Base-by-base conservation (phyloP, 2,113 vertebrate species). In the Semnornis frantzii region DNA sequence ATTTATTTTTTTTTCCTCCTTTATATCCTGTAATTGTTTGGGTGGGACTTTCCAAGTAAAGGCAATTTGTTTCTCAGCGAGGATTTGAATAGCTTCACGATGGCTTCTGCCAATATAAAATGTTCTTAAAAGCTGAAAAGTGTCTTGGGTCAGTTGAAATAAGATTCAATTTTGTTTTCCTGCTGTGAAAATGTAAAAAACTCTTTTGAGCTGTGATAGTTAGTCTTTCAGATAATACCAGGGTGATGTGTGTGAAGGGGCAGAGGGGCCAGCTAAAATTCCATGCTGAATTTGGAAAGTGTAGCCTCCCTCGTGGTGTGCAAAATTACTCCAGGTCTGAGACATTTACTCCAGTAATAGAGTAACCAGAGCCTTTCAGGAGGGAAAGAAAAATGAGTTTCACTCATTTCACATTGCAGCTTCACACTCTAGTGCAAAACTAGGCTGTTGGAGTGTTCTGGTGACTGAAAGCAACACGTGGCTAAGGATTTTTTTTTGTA, bases 81-180 rank as follows among this genome's bases (percentile, higher is more conserved):
- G 84, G 18, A 39, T 55, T 71, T 90, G 1, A 79, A 17, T 64
- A 52, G 42, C 16, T 91, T 85, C 10, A 5, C 55, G 13, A 42
- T 5, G 3, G 3, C 19, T 80, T 89, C 69, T 82, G 34, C 74
- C 78, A 89, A 85, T 79, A 73, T 62, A 78, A 58, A 86, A n/a
- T 20, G 39, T 69, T 58, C 19, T 77, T 87, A 82, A 70, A 85
- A 93, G 37, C 37, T 85, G 30, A 57, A 52, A 39, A 85, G 11
- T 39, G 16, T 72, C n/a, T 85, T 70, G 24, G 27, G 21, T 83
- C 34, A 59, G 39, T 46, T 86, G 54, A 87, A 86, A 70, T 62
- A 79, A 39, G 20, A 79, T 23, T 34, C 85, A 71, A 76, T 82
- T 66, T 82, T 52, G 20, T 55, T 94, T 87, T 77, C 42, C 21